phyloP scores from a whole-genome alignment of 1,140 invertebrate species.

The Neelides sp. region DNA sequence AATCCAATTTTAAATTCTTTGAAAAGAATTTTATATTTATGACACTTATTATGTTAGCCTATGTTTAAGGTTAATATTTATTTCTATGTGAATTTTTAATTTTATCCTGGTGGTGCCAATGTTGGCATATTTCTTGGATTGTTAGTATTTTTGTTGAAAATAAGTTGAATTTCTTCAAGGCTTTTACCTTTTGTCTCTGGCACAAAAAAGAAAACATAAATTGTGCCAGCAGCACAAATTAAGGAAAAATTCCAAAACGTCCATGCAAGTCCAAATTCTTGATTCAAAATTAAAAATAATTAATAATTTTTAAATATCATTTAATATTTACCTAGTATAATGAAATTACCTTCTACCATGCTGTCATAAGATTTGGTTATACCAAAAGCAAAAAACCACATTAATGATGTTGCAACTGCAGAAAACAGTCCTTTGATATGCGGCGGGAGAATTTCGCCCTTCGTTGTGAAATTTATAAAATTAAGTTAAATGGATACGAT shows the following conservation, averaged over 20 bases:
- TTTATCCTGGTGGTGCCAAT: no score
- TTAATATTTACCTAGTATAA: no score
- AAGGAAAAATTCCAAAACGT: conserved; percentile 45
- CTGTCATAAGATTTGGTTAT: conserved; percentile 40
- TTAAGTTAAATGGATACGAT: conserved; percentile 1
- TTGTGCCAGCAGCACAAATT: conserved; percentile 42
- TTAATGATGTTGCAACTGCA: conserved; percentile 36
- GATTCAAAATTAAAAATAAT: conserved; percentile 37
- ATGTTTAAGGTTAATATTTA: no score
- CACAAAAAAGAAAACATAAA: conserved; percentile 47
- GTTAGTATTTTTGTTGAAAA: no score
- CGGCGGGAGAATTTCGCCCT: conserved; percentile 40
- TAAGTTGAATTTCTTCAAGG: conserved; percentile 52
- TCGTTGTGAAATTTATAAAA: conserved; percentile 38
- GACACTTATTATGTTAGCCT: no score
- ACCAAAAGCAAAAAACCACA: conserved; percentile 42
- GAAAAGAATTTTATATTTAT: no score
- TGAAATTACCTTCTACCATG: conserved; percentile 34
- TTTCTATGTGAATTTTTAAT: no score
- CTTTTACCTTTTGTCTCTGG: conserved; percentile 60
- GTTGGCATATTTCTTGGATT: no score
- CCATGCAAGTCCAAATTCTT: conserved; percentile 39
- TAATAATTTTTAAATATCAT: no score
- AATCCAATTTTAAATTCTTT: no score
- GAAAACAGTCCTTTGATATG: conserved; percentile 34